These are phyloP conservation scores for Ctenopoma kingsleyae DNA, from an alignment of 2,797 vertebrate species.

Conservation along the genomic window DNA sequence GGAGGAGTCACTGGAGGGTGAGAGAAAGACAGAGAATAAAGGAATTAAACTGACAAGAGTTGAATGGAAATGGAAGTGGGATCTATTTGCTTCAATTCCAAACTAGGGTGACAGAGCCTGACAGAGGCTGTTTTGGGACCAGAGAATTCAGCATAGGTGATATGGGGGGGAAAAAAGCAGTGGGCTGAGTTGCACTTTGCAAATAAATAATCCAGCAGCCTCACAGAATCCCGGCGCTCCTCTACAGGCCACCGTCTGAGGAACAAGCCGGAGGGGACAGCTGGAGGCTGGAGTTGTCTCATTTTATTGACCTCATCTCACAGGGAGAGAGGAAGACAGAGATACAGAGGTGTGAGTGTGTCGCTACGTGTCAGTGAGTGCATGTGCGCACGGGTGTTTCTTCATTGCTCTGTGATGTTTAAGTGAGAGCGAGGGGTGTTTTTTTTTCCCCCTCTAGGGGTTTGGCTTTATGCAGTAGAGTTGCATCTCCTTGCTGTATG, in stretches of 20 bases:
- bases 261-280: constrained; percentile 47
- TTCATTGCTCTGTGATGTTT: constrained; percentile 39
- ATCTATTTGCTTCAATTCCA: constrained; percentile 63
- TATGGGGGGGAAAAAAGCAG: constrained; percentile 55
- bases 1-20: constrained; percentile 29
- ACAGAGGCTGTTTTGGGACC: constrained; percentile 45
- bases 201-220: constrained; percentile 70
- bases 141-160: constrained; percentile 58
- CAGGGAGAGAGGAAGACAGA: constrained; percentile 20
- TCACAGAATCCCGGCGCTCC: constrained; percentile 34
- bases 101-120: constrained; percentile 59
- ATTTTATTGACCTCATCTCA: constrained; percentile 63
- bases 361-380: neutral
- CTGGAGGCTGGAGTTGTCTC: constrained; percentile 50
- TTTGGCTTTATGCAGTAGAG: constrained; percentile 5
- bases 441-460: neutral
- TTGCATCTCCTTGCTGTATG: constrained; percentile 44
- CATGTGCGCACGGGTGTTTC: constrained; percentile 30
- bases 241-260: constrained; percentile 53
- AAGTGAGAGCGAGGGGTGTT: constrained; percentile 30
- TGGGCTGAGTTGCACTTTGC: constrained; percentile 53
- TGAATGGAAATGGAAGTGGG: constrained; percentile 64
- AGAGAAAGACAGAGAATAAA: constrained; percentile 44
- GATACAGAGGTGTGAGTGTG: constrained; percentile 25
- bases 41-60: constrained; percentile 58